Conservation (phyloP, 92 coral and sea anemone species). For the Montipora capitata region DNA sequence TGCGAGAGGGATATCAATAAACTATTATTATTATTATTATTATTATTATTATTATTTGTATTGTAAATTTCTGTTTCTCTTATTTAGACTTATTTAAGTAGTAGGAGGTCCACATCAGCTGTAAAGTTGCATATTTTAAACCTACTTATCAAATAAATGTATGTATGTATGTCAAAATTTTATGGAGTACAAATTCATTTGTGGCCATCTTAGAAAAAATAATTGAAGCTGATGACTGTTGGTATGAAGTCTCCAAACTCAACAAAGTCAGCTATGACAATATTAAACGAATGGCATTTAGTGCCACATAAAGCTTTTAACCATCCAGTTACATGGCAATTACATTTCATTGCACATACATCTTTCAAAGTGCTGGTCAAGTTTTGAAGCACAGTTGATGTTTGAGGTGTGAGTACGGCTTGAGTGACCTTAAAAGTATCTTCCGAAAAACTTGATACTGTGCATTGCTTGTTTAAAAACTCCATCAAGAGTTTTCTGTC, state of each 20-base stretch:
- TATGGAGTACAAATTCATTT: no score
- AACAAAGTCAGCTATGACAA: slow-evolving; percentile 90
- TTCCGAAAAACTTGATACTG: slow-evolving; percentile 59
- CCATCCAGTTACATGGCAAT: slow-evolving; percentile 81
- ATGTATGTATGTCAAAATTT: no score
- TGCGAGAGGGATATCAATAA: no score
- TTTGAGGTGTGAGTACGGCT: slow-evolving; percentile 92
- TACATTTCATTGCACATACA: slow-evolving; percentile 82
- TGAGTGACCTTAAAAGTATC: slow-evolving; percentile 87
- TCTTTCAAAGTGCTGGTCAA: slow-evolving; percentile 85
- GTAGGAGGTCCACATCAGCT: no score
- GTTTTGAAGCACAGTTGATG: slow-evolving; percentile 88
- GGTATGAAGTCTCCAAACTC: slow-evolving; percentile 94
- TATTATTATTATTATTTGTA: no score
- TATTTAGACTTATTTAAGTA: no score
- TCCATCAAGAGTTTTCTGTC: slow-evolving; percentile 84
- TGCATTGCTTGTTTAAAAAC: slow-evolving; percentile 83
- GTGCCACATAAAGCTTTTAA: slow-evolving; percentile 85
- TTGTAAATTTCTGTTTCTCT: no score
- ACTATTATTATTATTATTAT: no score
- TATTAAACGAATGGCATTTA: slow-evolving; percentile 84
- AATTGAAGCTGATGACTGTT: slow-evolving; percentile 92
- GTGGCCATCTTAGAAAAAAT: slow-evolving; percentile 72
- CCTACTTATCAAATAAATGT: no score
- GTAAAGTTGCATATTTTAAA: no score